phyloP scores from a whole-genome alignment of 1,140 invertebrate species.

The Oedothorax gibbosus region DNA sequence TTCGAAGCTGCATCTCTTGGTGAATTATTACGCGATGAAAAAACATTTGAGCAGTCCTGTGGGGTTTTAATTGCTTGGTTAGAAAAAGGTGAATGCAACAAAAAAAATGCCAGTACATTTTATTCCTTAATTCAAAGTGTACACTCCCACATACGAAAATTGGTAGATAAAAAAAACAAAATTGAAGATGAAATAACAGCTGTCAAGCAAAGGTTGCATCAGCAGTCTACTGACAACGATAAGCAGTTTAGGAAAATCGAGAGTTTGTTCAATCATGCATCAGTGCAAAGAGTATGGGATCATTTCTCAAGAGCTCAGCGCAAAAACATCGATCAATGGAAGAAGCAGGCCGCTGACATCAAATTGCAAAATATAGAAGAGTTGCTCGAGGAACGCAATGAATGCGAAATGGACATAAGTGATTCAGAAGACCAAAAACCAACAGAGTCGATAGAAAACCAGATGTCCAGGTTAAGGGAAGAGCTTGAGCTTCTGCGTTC shows the following conservation, averaged over 20 bases:
- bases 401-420: slow-evolving; percentile 86
- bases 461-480: too few species aligned
- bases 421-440: slow-evolving; percentile 73
- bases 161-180: slow-evolving; percentile 84
- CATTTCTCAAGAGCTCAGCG: slow-evolving; percentile 98
- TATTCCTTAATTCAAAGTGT: slow-evolving; percentile 95
- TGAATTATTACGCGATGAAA: slow-evolving; percentile 83
- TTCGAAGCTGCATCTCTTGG: slow-evolving; percentile 81
- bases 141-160: slow-evolving; percentile 86
- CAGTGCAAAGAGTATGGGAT: slow-evolving; percentile 98
- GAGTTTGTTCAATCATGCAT: slow-evolving; percentile 92
- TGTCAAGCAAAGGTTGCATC: slow-evolving; percentile 82
- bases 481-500: too few species aligned
- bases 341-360: slow-evolving; percentile 83
- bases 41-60: slow-evolving; percentile 71
- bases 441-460: too few species aligned
- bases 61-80: slow-evolving; percentile 89
- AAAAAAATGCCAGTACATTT: slow-evolving; percentile 88
- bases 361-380: slow-evolving; percentile 81
- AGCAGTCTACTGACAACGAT: slow-evolving; percentile 82
- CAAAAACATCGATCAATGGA: slow-evolving; percentile 98
- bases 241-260: slow-evolving; percentile 96
- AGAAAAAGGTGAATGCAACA: slow-evolving; percentile 90
- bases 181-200: slow-evolving; percentile 88
- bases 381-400: slow-evolving; percentile 75